Evolutionary conservation across 2,113 vertebrate species (phyloP).

Genomic region (Melospiza georgiana): DNA sequence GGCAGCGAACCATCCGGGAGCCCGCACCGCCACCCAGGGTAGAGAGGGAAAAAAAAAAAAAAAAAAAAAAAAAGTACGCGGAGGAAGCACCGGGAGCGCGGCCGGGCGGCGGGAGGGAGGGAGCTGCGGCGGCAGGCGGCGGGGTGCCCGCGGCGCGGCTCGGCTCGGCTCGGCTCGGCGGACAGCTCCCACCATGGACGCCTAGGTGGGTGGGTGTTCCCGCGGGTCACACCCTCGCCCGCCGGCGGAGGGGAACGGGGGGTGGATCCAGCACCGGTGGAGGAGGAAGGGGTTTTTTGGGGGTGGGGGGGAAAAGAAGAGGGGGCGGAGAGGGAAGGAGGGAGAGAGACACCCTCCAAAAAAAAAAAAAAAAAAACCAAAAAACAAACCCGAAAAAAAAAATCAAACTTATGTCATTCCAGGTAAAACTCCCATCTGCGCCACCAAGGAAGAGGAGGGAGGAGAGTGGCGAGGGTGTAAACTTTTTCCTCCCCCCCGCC

Average conservation of each 20-base stretch:
- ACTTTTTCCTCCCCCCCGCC: too few relatives aligned
- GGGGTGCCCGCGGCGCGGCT: neutral
- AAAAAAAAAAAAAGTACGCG: neutral
- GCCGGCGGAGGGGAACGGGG: conserved; percentile 2
- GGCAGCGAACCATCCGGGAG: conserved; percentile 39
- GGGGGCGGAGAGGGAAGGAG: too few relatives aligned
- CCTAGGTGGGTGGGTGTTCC: conserved; percentile 25
- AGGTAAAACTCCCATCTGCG: too few relatives aligned
- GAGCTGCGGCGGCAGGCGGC: neutral
- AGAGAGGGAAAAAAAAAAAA: neutral
- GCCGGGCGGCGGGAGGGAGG: conserved; percentile 1
- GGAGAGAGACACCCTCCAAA: too few relatives aligned
- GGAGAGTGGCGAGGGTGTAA: too few relatives aligned
- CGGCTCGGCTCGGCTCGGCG: neutral
- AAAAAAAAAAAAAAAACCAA: too few relatives aligned
- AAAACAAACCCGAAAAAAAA: too few relatives aligned
- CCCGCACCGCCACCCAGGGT: conserved; percentile 3
- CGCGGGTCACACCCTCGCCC: conserved; percentile 53
- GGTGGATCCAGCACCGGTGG: neutral
- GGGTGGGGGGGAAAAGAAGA: too few relatives aligned
- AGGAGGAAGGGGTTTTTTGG: too few relatives aligned
- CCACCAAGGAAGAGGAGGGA: too few relatives aligned
- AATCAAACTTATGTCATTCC: too few relatives aligned
- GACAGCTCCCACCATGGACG: conserved; percentile 48
- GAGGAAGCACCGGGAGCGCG: neutral